A percentile compares a stretch with the other conserved stretches of the same genome.
Evolutionary conservation across 2,797 vertebrate species (phyloP).

Genomic region (Acipenser oxyrinchus): DNA sequence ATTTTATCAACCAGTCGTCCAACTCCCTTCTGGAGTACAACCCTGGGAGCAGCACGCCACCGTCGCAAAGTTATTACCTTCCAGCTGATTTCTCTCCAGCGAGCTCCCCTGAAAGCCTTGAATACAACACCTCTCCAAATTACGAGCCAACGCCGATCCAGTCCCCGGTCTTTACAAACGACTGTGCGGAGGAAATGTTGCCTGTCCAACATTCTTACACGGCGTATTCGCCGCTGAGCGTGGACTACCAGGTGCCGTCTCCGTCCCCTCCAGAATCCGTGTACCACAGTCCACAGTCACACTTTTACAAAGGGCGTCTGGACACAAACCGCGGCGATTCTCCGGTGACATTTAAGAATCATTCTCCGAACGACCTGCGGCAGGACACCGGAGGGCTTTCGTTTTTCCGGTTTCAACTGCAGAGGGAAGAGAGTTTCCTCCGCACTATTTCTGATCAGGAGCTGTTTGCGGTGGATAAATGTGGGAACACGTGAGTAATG

Average conservation of each 20-base stretch:
- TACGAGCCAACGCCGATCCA: slow-evolving; percentile 4
- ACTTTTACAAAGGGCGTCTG: not conserved
- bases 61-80: not conserved
- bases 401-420: slow-evolving; percentile 69
- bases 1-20: slow-evolving; percentile 1
- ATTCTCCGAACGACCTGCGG: accelerated
- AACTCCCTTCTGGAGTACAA: not conserved
- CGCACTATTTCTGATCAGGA: slow-evolving; percentile 38
- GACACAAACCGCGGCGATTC: accelerated
- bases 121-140: slow-evolving; percentile 7
- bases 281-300: slow-evolving; percentile 9
- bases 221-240: slow-evolving; percentile 20
- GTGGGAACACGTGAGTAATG: slow-evolving; percentile 53
- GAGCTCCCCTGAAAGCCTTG: slow-evolving; percentile 7
- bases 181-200: slow-evolving; percentile 41
- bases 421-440: slow-evolving; percentile 52
- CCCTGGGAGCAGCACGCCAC: not conserved
- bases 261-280: slow-evolving; percentile 18
- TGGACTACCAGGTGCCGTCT: slow-evolving; percentile 15
- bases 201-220: slow-evolving; percentile 30
- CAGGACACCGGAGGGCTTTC: slow-evolving; percentile 36
- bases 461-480: slow-evolving; percentile 49
- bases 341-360: not conserved
- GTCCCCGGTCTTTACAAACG: slow-evolving; percentile 19
- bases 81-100: slow-evolving; percentile 12